Evolutionary conservation across 2,888 invertebrate genomes (phyloP).

Genomic region (Limnephilus lunatus): DNA sequence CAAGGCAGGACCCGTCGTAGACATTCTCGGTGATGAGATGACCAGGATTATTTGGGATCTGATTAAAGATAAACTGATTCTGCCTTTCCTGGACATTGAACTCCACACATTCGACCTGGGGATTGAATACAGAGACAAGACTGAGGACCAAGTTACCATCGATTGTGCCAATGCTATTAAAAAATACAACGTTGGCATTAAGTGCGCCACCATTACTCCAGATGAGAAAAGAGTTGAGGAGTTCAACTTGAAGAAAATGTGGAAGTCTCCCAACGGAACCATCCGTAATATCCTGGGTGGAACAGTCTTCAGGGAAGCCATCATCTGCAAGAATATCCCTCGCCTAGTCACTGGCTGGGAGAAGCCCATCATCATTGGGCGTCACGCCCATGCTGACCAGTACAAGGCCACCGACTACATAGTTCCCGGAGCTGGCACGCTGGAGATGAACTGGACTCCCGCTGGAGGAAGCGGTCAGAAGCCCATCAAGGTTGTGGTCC

Average conservation of each 20-base stretch:
- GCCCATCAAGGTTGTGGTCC: conserved; percentile 85
- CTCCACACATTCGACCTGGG: conserved; percentile 96
- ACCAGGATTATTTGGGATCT: conserved; percentile 98
- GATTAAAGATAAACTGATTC: conserved; percentile 97
- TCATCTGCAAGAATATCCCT: conserved; percentile 95
- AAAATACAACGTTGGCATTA: conserved; percentile 98
- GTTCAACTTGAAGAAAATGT: conserved; percentile 92
- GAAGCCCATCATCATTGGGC: conserved; percentile 97
- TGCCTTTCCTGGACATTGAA: conserved; percentile 97
- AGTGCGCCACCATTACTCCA: conserved; percentile 99
- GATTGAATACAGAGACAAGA: conserved; percentile 95
- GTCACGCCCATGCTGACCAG: conserved; percentile 99
- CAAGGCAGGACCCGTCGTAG: conserved; percentile 92
- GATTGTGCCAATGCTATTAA: conserved; percentile 98
- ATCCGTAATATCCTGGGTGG: conserved; percentile 92
- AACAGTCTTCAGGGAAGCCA: conserved; percentile 90
- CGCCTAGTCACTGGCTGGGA: conserved; percentile 96
- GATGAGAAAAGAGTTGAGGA: conserved; percentile 97
- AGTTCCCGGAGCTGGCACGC: conserved; percentile 92
- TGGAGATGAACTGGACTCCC: conserved; percentile 91
- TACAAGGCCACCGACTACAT: conserved; percentile 98
- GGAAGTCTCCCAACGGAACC: conserved; percentile 94
- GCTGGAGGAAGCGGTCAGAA: conserved; percentile 76
- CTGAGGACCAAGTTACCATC: conserved; percentile 95
- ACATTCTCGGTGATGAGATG: conserved; percentile 97